Evolutionary conservation across 1,140 invertebrate genomes (phyloP).

Genomic region (Drosophila ironensis): DNA sequence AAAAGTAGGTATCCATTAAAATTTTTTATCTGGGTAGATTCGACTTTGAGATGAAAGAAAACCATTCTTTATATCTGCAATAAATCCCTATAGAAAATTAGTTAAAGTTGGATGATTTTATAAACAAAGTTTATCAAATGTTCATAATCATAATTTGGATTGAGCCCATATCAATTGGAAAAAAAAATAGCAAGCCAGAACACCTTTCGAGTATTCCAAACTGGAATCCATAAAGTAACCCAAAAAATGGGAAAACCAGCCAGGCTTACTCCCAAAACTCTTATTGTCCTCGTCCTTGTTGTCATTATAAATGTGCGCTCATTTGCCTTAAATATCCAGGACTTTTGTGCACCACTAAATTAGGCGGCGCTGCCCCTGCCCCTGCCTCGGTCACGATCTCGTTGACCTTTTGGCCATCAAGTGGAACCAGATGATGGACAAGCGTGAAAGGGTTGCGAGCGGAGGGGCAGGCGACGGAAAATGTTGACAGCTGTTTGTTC

Average conservation of each 20-base stretch:
- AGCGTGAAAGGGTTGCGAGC: slow-evolving; percentile 64
- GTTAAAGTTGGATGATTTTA: not conserved
- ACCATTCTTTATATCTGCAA: too few species aligned
- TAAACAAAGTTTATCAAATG: too few species aligned
- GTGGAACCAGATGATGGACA: slow-evolving; percentile 60
- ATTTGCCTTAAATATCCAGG: slow-evolving; percentile 75
- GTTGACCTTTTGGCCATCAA: slow-evolving; percentile 74
- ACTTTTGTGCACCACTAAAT: slow-evolving; percentile 72
- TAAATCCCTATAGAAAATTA: too few species aligned
- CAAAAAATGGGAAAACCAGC: slow-evolving; percentile 32
- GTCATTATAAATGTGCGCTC: slow-evolving; percentile 78
- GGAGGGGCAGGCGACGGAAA: slow-evolving; percentile 41
- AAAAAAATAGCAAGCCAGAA: too few species aligned
- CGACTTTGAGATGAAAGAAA: not conserved
- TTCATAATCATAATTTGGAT: too few species aligned
- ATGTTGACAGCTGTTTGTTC: slow-evolving; percentile 71
- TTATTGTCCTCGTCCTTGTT: slow-evolving; percentile 51
- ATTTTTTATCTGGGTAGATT: not conserved
- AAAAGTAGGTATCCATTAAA: slow-evolving; percentile 1
- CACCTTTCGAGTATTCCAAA: not conserved
- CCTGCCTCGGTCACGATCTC: slow-evolving; percentile 9
- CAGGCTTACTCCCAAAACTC: slow-evolving; percentile 21
- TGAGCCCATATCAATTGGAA: too few species aligned
- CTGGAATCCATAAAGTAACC: not conserved
- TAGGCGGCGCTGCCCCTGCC: slow-evolving; percentile 35